Conservation (phyloP, 53 echinoderm and acorn worm genomes). For the Holothuria scabra region DNA sequence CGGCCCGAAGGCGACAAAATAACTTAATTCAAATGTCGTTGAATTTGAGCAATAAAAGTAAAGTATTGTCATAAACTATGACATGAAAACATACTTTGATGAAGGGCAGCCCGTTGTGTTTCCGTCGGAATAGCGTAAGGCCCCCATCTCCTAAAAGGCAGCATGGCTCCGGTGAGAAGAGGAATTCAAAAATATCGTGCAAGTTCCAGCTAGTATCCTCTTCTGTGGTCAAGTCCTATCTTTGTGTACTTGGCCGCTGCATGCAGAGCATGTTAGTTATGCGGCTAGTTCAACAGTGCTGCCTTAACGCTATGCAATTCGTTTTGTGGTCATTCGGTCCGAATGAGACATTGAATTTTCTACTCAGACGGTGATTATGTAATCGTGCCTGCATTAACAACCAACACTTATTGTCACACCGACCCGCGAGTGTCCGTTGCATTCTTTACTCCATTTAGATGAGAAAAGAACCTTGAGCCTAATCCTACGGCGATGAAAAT, state of each 20-base stretch:
- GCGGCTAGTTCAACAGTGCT: constrained; percentile 43
- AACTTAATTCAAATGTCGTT: no score
- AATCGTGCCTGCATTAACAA: constrained; percentile 12
- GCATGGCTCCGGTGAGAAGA: constrained; percentile 26
- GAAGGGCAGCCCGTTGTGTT: constrained; percentile 44
- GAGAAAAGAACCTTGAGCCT: constrained; percentile 33
- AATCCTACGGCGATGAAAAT: constrained; percentile 39
- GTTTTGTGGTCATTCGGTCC: no score
- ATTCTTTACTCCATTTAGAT: constrained; percentile 37
- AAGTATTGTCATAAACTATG: background rate
- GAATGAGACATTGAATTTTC: constrained; percentile 16
- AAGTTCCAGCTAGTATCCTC: background rate
- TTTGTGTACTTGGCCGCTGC: constrained; percentile 43
- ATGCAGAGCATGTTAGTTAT: constrained; percentile 40
- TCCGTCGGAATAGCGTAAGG: constrained; percentile 61
- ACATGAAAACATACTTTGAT: constrained; percentile 44
- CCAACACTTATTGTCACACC: background rate
- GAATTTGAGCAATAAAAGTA: no score
- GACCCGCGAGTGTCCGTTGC: constrained; percentile 19
- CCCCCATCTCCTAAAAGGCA: constrained; percentile 62
- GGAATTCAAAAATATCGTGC: background rate
- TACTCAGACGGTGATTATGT: constrained; percentile 35
- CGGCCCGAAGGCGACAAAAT: no score
- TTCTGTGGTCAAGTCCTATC: constrained; percentile 17
- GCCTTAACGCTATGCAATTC: constrained; percentile 20